A percentile compares a stretch with the other conserved stretches of the same genome.
These are phyloP conservation scores for Oceanites oceanicus DNA, from an alignment of 2,113 vertebrate genomes.

Conservation along the genomic window DNA sequence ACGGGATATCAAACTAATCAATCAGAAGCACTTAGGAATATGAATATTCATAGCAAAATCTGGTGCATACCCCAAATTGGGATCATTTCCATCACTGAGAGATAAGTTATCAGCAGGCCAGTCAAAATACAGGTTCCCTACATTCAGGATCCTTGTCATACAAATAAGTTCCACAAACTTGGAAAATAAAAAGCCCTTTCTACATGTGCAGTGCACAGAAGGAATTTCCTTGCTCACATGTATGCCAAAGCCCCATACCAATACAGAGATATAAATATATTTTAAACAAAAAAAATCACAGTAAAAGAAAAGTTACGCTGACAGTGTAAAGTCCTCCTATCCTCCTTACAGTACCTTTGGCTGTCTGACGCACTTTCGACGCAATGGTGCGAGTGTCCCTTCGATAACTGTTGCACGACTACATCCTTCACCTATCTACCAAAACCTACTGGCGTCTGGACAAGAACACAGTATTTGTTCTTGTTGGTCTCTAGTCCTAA, in stretches of 20 bases:
- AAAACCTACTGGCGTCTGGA: not conserved
- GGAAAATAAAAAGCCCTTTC: not conserved
- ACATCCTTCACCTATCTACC: not conserved
- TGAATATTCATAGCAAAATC: not conserved
- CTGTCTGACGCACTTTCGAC: not conserved
- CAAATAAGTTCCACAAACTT: not conserved
- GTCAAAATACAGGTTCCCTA: not conserved
- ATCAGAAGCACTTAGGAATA: not conserved
- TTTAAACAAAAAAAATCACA: not conserved
- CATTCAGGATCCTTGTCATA: not conserved
- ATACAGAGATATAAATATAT: not conserved
- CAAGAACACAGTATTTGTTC: not conserved
- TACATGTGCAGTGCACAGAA: not conserved
- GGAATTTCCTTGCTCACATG: not conserved
- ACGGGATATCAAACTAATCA: not conserved
- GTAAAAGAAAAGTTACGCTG: not conserved
- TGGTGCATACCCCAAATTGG: not conserved
- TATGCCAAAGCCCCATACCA: not conserved
- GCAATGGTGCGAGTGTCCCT: not conserved
- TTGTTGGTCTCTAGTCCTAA: not conserved
- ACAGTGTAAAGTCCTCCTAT: not conserved
- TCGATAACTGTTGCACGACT: accelerated
- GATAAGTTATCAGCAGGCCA: not conserved
- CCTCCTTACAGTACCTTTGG: not conserved
- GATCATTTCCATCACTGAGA: not conserved